Base-by-base conservation (phyloP, 2,888 invertebrate species). In the Dexiosoma caninum region DNA sequence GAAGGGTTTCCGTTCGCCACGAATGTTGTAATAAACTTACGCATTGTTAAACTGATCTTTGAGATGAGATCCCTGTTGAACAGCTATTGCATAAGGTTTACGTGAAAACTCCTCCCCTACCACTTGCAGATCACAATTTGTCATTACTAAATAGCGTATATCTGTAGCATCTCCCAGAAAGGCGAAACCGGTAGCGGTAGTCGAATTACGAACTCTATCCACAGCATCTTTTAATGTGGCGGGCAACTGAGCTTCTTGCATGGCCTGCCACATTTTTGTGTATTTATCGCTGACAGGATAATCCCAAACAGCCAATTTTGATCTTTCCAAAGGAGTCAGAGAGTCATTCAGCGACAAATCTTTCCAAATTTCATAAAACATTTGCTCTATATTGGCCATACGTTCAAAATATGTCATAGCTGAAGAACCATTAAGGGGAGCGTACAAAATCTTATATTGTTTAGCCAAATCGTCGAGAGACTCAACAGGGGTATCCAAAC, bases 321-420 rank as follows among this genome's bases (percentile, higher is more conserved):
- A 96, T 32, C 98, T 92, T 87, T 98, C 97, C 4, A 96, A 93
- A 75, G 97, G 96, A 21, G 94, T 94, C 62, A 98, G 90, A 67
- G 96, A 97, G 90, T 98, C 98, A 89, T 98, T 97, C 21, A 99
- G 91, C 37, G 97, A 97, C 95, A 99, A 97, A 85, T 98, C 97
- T 88, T 98, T 98, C 99, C 99, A 99, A 84, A 98, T 98, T 96
- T 97, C 96, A 88, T 98, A 99, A 90, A 99, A 99, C 86, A 93
- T 93, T 79, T 95, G 94, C 91, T 99, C 99, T 81, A 99, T 98
- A 83, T 96, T 94, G 0, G 98, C 95, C 98, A 99, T 99, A 81
- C 98, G 92, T 87, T 97, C 93, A 88, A 99, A 99, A 90, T 99
- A 99, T 0, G 95, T 96, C 93, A 97, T 96, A 0, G 97, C 95